phyloP scores from a whole-genome alignment of 2,888 invertebrate species.

The Hybos culiciformis region DNA sequence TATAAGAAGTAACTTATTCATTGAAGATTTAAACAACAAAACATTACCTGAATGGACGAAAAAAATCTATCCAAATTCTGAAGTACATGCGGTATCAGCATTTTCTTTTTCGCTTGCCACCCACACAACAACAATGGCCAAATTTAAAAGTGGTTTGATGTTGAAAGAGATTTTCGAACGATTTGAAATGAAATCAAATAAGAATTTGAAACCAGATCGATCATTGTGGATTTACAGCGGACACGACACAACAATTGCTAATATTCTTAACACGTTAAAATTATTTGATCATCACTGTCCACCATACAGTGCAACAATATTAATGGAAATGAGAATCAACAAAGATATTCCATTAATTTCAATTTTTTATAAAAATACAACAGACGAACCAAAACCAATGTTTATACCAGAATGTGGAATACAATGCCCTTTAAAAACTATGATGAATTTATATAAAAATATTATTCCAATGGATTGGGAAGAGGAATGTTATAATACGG shows the following conservation, averaged over 20 bases:
- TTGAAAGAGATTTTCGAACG: slow-evolving; percentile 53
- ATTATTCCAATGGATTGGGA: slow-evolving; percentile 52
- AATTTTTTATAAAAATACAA: slow-evolving; percentile 54
- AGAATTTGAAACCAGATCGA: slow-evolving; percentile 36
- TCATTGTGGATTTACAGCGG: slow-evolving; percentile 62
- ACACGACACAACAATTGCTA: slow-evolving; percentile 70
- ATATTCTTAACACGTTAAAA: slow-evolving; percentile 54
- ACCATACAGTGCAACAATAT: slow-evolving; percentile 51
- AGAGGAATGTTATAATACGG: slow-evolving; percentile 55
- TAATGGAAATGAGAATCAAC: slow-evolving; percentile 51
- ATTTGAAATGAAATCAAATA: slow-evolving; percentile 40
- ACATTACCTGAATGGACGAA: slow-evolving; percentile 54
- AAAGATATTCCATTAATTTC: slow-evolving; percentile 33
- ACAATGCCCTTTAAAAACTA: slow-evolving; percentile 47
- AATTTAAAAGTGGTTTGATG: slow-evolving; percentile 49
- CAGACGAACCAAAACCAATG: slow-evolving; percentile 43
- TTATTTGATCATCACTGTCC: slow-evolving; percentile 56
- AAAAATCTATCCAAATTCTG: slow-evolving; percentile 47
- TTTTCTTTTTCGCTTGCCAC: slow-evolving; percentile 45
- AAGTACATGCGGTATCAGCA: slow-evolving; percentile 46
- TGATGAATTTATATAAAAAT: slow-evolving; percentile 44
- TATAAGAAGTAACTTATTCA: slow-evolving; percentile 51
- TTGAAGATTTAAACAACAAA: slow-evolving; percentile 51
- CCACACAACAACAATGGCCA: slow-evolving; percentile 42
- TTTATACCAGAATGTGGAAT: slow-evolving; percentile 49